Percentiles rank a stretch among this genome's conserved stretches.
Evolutionary conservation across 2,888 invertebrate species (phyloP).

Genomic region (Synergus gifuensis): DNA sequence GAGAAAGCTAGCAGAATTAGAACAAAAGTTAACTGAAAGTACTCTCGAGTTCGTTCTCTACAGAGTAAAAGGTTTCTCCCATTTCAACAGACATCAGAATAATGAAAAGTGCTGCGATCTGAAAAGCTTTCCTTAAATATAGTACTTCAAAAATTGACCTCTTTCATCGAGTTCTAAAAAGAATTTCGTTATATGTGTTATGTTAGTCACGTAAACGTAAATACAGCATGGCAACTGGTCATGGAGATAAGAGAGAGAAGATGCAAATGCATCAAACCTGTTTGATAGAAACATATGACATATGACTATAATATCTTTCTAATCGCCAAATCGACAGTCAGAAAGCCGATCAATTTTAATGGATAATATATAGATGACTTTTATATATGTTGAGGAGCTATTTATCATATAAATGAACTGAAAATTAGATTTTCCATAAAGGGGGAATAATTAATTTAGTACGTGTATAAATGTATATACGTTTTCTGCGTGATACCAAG

Average conservation of each 20-base stretch:
- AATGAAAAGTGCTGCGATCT: slow-evolving; percentile 27
- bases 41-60: slow-evolving; percentile 14
- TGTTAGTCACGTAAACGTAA: neutral
- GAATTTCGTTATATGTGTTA: neutral
- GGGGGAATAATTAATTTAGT: neutral
- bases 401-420: neutral
- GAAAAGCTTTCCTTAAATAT: slow-evolving; percentile 2
- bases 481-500: neutral
- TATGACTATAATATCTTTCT: too few relatives aligned
- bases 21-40: slow-evolving; percentile 20
- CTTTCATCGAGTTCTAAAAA: slow-evolving; percentile 1
- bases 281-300: too few relatives aligned
- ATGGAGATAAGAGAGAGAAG: neutral
- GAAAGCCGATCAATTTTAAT: neutral
- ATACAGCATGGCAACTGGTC: too few relatives aligned
- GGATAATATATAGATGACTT: neutral
- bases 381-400: neutral
- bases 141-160: slow-evolving; percentile 10
- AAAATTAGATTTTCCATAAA: neutral
- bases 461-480: neutral
- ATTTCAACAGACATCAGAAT: slow-evolving; percentile 26
- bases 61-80: slow-evolving; percentile 35
- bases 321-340: too few relatives aligned
- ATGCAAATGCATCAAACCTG: neutral
- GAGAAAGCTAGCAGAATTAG: slow-evolving; percentile 15